Conservation (phyloP, 2,797 vertebrate genomes). For the Molossus molossus region DNA sequence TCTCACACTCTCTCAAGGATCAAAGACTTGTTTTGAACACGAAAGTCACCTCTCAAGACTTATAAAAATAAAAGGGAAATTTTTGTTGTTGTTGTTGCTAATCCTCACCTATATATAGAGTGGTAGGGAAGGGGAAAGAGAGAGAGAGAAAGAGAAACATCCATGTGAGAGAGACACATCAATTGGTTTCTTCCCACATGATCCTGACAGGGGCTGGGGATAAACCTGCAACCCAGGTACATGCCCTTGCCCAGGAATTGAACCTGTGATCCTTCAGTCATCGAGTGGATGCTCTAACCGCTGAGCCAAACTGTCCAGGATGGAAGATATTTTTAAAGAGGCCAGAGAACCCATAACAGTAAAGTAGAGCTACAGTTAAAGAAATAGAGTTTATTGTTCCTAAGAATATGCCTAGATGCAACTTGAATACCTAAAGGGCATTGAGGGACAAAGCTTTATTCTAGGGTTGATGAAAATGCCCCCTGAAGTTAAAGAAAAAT, state of each 20-base stretch:
- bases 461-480: not conserved
- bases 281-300: too few relatives aligned
- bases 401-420: constrained; percentile 18
- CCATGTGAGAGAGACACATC: too few relatives aligned
- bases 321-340: not conserved
- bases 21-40: not conserved
- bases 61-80: constrained; percentile 11
- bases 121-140: too few relatives aligned
- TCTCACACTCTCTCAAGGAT: not conserved
- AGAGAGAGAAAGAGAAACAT: too few relatives aligned
- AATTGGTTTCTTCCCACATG: too few relatives aligned
- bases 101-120: too few relatives aligned
- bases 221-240: too few relatives aligned
- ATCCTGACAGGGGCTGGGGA: too few relatives aligned
- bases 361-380: not conserved
- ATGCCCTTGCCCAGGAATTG: too few relatives aligned
- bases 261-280: too few relatives aligned
- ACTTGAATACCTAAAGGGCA: not conserved
- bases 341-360: not conserved
- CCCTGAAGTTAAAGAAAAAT: constrained; percentile 48
- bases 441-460: not conserved
- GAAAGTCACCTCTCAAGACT: not conserved
- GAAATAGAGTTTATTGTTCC: not conserved
- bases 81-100: too few relatives aligned
- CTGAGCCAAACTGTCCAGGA: too few relatives aligned